Evolutionary conservation across 2,797 vertebrate species (phyloP).

Genomic region (Pyrrhura leucotis): DNA sequence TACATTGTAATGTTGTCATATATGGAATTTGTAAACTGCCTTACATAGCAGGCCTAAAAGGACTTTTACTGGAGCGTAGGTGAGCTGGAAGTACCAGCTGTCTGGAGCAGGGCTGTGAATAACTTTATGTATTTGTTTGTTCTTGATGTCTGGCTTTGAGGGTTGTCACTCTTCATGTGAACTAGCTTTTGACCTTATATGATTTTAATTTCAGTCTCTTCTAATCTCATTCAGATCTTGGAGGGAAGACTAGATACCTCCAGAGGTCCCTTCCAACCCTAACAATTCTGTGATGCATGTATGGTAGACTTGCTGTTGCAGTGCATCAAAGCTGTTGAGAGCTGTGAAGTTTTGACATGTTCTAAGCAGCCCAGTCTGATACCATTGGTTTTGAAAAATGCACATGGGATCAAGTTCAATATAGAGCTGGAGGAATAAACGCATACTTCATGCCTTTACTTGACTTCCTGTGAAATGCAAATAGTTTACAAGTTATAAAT

Average conservation of each 20-base stretch:
- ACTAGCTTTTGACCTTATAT: not conserved
- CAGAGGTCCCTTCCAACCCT: not conserved
- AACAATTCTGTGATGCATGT: not conserved
- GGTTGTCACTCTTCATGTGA: rapidly evolving
- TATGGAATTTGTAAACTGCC: not conserved
- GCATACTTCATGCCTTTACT: not conserved
- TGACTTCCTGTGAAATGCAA: not conserved
- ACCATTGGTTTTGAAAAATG: not conserved
- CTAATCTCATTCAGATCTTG: not conserved
- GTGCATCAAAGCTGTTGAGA: not conserved
- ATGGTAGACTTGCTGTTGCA: not conserved
- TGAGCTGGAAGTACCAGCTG: not conserved
- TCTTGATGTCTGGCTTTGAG: not conserved
- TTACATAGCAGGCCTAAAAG: not conserved
- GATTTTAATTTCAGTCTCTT: not conserved
- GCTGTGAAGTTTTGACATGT: not conserved
- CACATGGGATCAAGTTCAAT: not conserved
- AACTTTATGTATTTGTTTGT: not conserved
- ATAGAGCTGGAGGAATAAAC: not conserved
- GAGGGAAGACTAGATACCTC: not conserved
- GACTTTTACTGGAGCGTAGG: rapidly evolving
- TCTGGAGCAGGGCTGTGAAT: not conserved
- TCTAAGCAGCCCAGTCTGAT: not conserved
- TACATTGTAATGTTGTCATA: not conserved
- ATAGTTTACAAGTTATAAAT: not conserved